Evolutionary conservation across 2,797 vertebrate species (phyloP), one percentile per base, ranked within the genome.

Genomic region (Periparus ater): DNA sequence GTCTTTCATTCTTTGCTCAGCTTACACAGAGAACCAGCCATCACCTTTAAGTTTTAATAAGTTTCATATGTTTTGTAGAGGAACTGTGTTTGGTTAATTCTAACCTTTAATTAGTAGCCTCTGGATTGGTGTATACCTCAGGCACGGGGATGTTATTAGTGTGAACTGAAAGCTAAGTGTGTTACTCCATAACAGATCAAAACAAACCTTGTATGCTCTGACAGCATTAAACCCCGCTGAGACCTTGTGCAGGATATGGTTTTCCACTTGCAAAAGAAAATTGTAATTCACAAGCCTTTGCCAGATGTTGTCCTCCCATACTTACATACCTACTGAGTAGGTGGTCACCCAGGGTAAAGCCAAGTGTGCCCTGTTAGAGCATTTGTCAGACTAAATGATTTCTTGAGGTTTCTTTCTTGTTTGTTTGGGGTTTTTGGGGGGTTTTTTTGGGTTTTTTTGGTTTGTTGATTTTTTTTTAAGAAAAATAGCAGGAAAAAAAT

Each of bases 251-350:
- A 98, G 98, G 97, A 97, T 97, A 98, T 97, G 95, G 96, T 98
- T 98, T 97, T 98, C 96, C 96, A 97, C 96, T 98, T 98, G 96
- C 97, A 97, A 98, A 98, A 97, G 97, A 98, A 98, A 98, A 98
- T 96, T 96, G 96, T 98, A 97, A 97, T 97, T 98, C 97, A 96
- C 96, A 95, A 97, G 97, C 95, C 82, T 89, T 96, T 97, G 96
- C 98, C 98, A 98, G 98, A 98, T 98, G 97, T 98, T 95, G 88
- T 96, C 71, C 91, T 95, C 85, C 20, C 61, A 94, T 95, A 96
- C 95, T 87, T 97, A 86, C 91, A 85, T 96, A 95, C 96, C 91
- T 93, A 96, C 94, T 6, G 95, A 96, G 95, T 97, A 97, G 96
- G 93, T 96, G 96, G 97, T 97, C 97, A 97, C 86, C 60, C 91